phyloP scores from a whole-genome alignment of 2,797 vertebrate genomes.

The Pteropus rufus region DNA sequence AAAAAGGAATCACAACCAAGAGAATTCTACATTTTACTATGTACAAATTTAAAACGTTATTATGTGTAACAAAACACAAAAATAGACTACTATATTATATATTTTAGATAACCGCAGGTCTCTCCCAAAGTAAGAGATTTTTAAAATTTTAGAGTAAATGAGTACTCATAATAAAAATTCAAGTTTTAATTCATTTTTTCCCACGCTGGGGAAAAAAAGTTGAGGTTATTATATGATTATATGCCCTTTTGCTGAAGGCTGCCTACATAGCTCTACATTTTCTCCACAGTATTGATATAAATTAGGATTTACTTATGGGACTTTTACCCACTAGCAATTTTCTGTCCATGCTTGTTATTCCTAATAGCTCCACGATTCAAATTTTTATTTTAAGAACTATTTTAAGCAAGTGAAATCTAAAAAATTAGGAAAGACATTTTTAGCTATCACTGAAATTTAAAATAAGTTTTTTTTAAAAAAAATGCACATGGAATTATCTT shows the following conservation, averaged over 20 bases:
- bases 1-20: background rate
- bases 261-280: background rate
- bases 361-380: background rate
- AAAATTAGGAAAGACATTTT: slow-evolving; percentile 56
- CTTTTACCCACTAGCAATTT: background rate
- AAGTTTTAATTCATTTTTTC: background rate
- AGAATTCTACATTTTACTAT: background rate
- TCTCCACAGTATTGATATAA: background rate
- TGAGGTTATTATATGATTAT: background rate
- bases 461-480: background rate
- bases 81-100: background rate
- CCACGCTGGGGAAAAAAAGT: background rate
- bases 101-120: background rate
- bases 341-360: slow-evolving; percentile 4
- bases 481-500: slow-evolving; percentile 48
- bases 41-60: background rate
- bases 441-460: slow-evolving; percentile 24
- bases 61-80: background rate
- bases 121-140: background rate
- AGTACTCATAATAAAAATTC: background rate
- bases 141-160: background rate
- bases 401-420: slow-evolving; percentile 28
- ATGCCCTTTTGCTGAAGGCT: background rate
- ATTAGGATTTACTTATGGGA: background rate
- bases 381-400: slow-evolving; percentile 28